These are phyloP conservation scores for Rhynchophorus ferrugineus DNA, from an alignment of 1,140 invertebrate species.

Conservation along the genomic window DNA sequence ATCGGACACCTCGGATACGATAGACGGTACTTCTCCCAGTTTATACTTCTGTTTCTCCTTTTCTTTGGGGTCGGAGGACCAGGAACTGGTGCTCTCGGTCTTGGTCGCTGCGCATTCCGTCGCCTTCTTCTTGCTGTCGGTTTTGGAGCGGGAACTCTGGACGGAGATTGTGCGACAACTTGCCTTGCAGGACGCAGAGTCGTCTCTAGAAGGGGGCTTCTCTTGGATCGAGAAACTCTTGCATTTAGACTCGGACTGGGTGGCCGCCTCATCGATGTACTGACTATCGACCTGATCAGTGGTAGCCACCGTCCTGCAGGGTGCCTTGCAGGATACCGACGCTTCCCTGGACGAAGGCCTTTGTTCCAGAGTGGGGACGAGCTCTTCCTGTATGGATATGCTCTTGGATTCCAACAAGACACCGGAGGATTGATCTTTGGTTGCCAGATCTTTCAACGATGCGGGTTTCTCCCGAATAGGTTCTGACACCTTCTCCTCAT, in stretches of 20 bases:
- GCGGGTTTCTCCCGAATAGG: too few species aligned
- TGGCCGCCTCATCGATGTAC: conserved; percentile 4
- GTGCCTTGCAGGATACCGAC: background rate
- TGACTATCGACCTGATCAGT: too few species aligned
- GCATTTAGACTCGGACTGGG: background rate
- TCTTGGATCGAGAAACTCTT: conserved; percentile 7
- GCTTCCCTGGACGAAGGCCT: background rate
- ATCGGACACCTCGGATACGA: conserved; percentile 19
- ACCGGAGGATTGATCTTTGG: too few species aligned
- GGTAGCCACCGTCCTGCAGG: background rate
- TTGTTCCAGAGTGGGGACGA: too few species aligned
- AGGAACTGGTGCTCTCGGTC: conserved; percentile 3
- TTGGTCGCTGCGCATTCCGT: conserved; percentile 2
- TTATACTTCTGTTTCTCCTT: conserved; percentile 1
- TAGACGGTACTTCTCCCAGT: conserved; percentile 13
- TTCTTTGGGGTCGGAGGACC: conserved; percentile 2
- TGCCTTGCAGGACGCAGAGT: conserved; percentile 13
- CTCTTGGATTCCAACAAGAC: too few species aligned
- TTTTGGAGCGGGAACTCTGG: conserved; percentile 4
- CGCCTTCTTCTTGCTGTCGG: background rate
- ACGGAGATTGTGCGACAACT: conserved; percentile 15
- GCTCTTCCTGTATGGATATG: too few species aligned
- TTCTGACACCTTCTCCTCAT: too few species aligned
- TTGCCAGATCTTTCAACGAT: too few species aligned
- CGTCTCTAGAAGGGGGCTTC: conserved; percentile 13